Conservation (phyloP, 2,113 vertebrate species). For the Aspidoscelis tigris region DNA sequence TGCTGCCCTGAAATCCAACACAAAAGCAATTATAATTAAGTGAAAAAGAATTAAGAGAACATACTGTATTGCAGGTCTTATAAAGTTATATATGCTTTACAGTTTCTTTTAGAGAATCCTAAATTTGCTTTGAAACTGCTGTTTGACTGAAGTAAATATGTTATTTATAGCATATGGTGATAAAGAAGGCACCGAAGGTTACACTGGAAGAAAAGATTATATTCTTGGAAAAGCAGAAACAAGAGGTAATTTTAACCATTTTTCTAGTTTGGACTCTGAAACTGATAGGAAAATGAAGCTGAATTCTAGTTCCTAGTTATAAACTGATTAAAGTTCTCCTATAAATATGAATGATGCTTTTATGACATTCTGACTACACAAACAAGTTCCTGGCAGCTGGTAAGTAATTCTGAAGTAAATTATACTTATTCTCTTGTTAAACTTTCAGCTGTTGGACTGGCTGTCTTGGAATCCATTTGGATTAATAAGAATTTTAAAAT, state of each 20-base stretch:
- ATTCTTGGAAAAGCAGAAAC: constrained; percentile 74
- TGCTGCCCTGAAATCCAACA: too few species aligned
- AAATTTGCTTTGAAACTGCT: background rate
- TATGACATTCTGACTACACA: background rate
- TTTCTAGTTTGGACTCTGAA: background rate
- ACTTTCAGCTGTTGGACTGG: too few species aligned
- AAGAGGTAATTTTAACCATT: constrained; percentile 69
- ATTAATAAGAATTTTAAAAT: too few species aligned
- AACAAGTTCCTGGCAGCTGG: background rate
- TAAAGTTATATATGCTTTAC: background rate
- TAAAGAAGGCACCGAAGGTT: constrained; percentile 46
- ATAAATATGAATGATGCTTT: background rate
- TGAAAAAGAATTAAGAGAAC: too few species aligned
- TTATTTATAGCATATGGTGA: constrained; percentile 42
- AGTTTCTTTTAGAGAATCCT: background rate
- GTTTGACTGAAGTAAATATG: background rate
- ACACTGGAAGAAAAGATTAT: constrained; percentile 68
- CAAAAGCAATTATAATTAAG: too few species aligned
- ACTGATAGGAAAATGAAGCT: background rate
- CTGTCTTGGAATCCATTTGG: too few species aligned
- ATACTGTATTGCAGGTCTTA: too few species aligned
- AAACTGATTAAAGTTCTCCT: background rate
- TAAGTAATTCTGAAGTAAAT: too few species aligned
- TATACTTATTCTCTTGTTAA: too few species aligned
- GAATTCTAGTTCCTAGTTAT: background rate